Evolutionary conservation across 2,888 invertebrate species (phyloP).

Genomic region (Leptinotarsa juncta): DNA sequence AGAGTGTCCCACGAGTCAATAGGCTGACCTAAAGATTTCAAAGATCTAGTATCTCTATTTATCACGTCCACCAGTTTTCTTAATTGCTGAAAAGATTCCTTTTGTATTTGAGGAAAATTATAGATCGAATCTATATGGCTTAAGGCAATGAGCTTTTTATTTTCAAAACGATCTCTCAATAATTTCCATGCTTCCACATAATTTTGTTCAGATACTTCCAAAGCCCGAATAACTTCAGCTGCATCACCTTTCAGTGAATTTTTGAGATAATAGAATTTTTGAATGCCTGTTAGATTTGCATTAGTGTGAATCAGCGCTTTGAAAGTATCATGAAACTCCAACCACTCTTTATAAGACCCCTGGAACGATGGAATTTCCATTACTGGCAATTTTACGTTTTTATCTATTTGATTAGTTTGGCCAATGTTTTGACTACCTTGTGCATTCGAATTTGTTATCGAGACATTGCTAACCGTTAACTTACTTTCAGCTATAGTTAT

Average conservation of each 20-base stretch:
- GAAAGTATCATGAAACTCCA: conserved; percentile 22
- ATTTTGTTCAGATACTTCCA: conserved; percentile 23
- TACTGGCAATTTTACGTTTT: conserved; percentile 25
- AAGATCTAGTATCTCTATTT: conserved; percentile 8
- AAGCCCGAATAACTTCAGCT: conserved; percentile 15
- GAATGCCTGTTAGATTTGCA: conserved; percentile 7
- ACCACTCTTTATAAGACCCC: conserved; percentile 26
- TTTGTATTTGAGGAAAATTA: conserved; percentile 22
- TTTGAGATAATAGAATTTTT: conserved; percentile 25
- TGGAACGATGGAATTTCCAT: conserved; percentile 29
- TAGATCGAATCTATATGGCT: conserved; percentile 24
- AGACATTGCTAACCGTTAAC: conserved; percentile 10
- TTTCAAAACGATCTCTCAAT: conserved; percentile 11
- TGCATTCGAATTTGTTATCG: neutral
- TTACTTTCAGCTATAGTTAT: conserved; percentile 12
- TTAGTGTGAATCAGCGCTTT: conserved; percentile 23
- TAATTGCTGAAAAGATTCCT: conserved; percentile 13
- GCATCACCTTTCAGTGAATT: conserved; percentile 25
- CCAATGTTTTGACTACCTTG: conserved; percentile 6
- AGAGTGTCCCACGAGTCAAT: conserved; percentile 17
- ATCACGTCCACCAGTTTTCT: conserved; percentile 6
- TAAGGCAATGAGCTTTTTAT: conserved; percentile 17
- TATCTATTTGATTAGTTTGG: neutral
- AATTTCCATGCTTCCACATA: conserved; percentile 26
- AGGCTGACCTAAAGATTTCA: conserved; percentile 16